Conservation (phyloP, 2,113 vertebrate genomes). For the Carlito syrichta region DNA sequence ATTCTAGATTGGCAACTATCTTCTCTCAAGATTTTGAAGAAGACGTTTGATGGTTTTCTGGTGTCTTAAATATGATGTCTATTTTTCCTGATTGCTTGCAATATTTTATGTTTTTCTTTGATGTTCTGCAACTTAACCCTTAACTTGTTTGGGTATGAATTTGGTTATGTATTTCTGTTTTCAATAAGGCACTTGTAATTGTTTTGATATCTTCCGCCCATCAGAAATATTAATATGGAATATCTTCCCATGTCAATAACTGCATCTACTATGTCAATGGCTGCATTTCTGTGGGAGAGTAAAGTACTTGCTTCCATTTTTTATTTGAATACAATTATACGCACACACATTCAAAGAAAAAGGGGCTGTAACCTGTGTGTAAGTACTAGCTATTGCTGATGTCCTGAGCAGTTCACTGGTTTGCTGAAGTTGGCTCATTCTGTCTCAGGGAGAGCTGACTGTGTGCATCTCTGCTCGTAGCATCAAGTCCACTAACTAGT, state of each 20-base stretch:
- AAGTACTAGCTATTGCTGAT: neutral
- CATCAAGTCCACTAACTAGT: neutral
- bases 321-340: neutral
- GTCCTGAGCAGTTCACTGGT: neutral
- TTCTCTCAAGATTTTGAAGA: neutral
- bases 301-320: neutral
- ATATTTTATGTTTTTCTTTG: neutral
- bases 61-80: neutral
- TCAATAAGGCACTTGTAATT: neutral
- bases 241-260: neutral
- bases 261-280: neutral
- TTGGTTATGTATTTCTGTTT: neutral
- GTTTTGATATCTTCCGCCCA: neutral
- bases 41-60: neutral
- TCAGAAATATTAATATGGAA: neutral
- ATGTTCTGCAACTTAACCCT: neutral
- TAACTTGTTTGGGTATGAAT: neutral
- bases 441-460: neutral
- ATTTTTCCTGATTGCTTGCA: neutral
- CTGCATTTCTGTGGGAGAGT: neutral
- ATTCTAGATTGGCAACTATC: neutral
- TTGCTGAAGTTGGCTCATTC: neutral
- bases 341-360: neutral
- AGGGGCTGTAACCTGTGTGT: neutral
- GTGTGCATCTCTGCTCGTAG: neutral